Evolutionary conservation across 2,888 invertebrate genomes (phyloP).

Genomic region (Zaprionus bogoriensis): DNA sequence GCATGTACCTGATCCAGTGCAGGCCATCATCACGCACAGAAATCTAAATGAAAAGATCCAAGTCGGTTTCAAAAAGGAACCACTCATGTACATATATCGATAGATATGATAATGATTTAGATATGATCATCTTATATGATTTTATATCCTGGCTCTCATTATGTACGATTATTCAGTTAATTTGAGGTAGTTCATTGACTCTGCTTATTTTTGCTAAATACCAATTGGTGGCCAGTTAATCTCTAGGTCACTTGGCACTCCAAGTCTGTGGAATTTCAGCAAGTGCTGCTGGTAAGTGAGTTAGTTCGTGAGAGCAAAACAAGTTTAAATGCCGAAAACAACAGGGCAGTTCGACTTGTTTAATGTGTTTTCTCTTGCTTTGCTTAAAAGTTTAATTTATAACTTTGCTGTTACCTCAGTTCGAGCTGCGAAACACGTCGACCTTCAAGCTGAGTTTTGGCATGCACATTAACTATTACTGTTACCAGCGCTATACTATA

Average conservation of each 20-base stretch:
- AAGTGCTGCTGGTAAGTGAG: slow-evolving; percentile 19
- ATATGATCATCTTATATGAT: too few relatives aligned
- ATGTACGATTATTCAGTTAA: slow-evolving; percentile 11
- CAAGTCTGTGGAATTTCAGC: slow-evolving; percentile 52
- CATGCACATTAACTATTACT: slow-evolving; percentile 4
- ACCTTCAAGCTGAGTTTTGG: slow-evolving; percentile 41
- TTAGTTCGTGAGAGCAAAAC: slow-evolving; percentile 27
- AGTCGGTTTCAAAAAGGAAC: slow-evolving; percentile 1
- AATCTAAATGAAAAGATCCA: not conserved
- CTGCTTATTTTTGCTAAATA: slow-evolving; percentile 38
- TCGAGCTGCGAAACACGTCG: slow-evolving; percentile 53
- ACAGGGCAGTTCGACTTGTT: slow-evolving; percentile 26
- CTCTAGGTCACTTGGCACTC: slow-evolving; percentile 36
- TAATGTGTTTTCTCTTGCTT: slow-evolving; percentile 40
- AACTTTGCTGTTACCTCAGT: slow-evolving; percentile 45
- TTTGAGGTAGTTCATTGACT: slow-evolving; percentile 22
- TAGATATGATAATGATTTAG: too few relatives aligned
- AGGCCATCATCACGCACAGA: not conserved
- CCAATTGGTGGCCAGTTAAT: slow-evolving; percentile 57
- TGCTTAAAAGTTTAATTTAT: slow-evolving; percentile 59
- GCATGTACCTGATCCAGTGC: not conserved
- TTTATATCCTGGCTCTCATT: not conserved
- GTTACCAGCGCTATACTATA: not conserved
- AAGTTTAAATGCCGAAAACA: slow-evolving; percentile 45
- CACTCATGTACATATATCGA: not conserved